These are phyloP conservation scores for Columba livia DNA, from an alignment of 2,113 vertebrate species.

Conservation along the genomic window DNA sequence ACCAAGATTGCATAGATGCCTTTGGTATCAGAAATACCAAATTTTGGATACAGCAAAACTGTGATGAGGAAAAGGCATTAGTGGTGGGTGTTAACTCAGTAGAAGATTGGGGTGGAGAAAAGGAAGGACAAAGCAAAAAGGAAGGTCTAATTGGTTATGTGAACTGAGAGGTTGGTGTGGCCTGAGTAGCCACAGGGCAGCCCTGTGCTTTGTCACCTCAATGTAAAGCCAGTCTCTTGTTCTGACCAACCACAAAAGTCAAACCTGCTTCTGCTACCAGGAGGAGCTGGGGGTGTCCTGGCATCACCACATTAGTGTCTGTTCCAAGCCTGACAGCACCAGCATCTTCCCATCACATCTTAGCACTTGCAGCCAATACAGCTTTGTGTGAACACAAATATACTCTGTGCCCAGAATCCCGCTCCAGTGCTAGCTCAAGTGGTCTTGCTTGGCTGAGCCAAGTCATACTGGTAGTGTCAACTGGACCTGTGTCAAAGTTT, in stretches of 20 bases:
- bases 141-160: neutral
- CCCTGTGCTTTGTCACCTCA: neutral
- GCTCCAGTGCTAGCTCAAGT: neutral
- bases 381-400: neutral
- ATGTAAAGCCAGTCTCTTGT: neutral
- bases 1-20: neutral
- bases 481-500: neutral
- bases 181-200: neutral
- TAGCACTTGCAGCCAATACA: neutral
- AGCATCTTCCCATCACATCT: neutral
- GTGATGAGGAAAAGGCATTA: neutral
- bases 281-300: neutral
- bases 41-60: neutral
- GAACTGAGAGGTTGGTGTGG: neutral
- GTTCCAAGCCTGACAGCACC: neutral
- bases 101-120: neutral
- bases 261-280: neutral
- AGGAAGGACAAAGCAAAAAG: neutral
- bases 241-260: neutral
- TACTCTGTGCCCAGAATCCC: neutral
- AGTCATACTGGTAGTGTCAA: neutral
- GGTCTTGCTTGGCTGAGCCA: neutral
- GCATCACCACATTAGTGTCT: neutral
- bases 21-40: neutral
- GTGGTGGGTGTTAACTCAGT: neutral